Percentiles rank a stretch among this genome's conserved stretches.
Evolutionary conservation across 2,113 vertebrate genomes (phyloP).

Genomic region (Cyanocitta stelleri): DNA sequence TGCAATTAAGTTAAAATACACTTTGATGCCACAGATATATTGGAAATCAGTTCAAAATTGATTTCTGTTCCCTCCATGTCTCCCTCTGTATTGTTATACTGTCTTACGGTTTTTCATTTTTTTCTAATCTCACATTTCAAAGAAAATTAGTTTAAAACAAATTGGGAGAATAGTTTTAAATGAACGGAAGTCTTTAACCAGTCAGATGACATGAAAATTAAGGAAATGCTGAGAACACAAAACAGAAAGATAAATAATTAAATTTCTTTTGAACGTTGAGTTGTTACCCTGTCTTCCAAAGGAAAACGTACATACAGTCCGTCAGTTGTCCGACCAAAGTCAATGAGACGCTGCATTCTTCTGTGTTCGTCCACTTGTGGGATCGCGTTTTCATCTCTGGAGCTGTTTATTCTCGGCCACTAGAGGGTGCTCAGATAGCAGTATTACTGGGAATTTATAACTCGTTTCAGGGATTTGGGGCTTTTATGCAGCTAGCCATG

Average conservation of each 20-base stretch:
- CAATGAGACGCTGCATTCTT: accelerated
- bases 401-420: not conserved
- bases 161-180: not conserved
- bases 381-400: not conserved
- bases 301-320: not conserved
- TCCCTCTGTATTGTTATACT: not conserved
- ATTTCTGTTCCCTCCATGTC: not conserved
- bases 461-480: not conserved
- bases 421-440: slow-evolving; percentile 60
- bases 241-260: not conserved
- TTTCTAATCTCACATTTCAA: not conserved
- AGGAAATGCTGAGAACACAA: not conserved
- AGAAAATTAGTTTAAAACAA: not conserved
- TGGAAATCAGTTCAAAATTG: not conserved
- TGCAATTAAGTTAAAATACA: not conserved
- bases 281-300: not conserved
- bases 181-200: not conserved
- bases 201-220: not conserved
- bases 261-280: not conserved
- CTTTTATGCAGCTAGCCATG: not conserved
- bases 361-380: not conserved
- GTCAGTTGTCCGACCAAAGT: not conserved
- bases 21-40: not conserved
- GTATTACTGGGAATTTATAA: not conserved
- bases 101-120: not conserved